Evolutionary conservation across 2,797 vertebrate species (phyloP), one percentile per base, ranked within the genome.

Genomic region (Hoplostethus mediterraneus): DNA sequence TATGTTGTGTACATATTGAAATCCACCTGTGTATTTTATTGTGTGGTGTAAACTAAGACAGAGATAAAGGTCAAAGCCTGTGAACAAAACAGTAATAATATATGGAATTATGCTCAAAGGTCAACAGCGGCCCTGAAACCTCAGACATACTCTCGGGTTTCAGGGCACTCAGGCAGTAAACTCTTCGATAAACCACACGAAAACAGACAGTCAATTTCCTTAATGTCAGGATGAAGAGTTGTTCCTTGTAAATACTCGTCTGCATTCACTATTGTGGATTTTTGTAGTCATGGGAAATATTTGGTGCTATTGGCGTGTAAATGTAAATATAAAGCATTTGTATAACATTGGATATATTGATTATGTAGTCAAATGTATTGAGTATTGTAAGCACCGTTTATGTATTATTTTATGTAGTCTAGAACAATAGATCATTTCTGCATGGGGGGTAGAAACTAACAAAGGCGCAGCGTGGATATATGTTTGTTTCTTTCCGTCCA

Each of bases 391-490:
- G 71, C 33, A 33, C 53, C 47, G 16, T 71, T 67, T n/a, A 71
- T 69, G 10, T 58, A 44, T 55, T 71, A 80, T 66, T 75, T 28
- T 30, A 49, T 67, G 38, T 56, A 70, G 47, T 75, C 8, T 16
- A 48, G 13, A 31, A 53, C 57, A 62, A 67, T 68, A n/a, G n/a
- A 54, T 28, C 1, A 38, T 42, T 73, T 69, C 60, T 81, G 68
- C 54, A 21, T 31, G 44, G 72, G 13, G 82, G 69, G 73, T 79
- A 77, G 17, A 74, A 77, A 64, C n/a, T 79, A 64, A 70, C 59
- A 61, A 21, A 6, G 1, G 55, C 33, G 76, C 62, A 63, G 63
- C 54, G 45, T n/a, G 54, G 17, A 40, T 38, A 8, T 6, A 33
- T 25, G 5, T 49, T 56, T 52, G 62, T 76, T 13, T 33, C 17